Conservation (phyloP, 2,888 invertebrate species). For the Nomada fucata region DNA sequence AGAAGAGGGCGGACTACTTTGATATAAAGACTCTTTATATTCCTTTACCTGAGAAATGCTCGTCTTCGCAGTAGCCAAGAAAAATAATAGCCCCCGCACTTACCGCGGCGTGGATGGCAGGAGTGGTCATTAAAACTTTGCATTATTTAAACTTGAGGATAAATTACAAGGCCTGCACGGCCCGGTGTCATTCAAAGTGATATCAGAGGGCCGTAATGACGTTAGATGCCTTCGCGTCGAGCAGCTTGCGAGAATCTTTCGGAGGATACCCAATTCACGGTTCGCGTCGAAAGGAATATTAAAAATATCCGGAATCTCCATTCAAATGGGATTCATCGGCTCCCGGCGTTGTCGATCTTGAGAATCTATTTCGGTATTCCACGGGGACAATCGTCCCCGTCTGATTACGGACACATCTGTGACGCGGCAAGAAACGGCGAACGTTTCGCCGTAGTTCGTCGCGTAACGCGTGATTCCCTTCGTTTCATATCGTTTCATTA, state of each 20-base stretch:
- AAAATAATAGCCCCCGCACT: constrained; percentile 39
- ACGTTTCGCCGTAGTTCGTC: neutral
- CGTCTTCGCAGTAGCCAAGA: neutral
- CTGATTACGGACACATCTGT: constrained; percentile 1
- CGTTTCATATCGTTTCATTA: constrained; percentile 21
- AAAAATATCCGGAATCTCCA: constrained; percentile 53
- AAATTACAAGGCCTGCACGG: constrained; percentile 60
- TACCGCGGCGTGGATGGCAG: constrained; percentile 44
- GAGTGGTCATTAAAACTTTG: constrained; percentile 72
- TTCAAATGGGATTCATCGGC: constrained; percentile 59
- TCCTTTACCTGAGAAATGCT: neutral
- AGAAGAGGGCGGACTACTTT: neutral
- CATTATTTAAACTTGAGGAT: constrained; percentile 69
- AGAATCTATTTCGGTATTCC: constrained; percentile 42
- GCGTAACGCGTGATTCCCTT: neutral
- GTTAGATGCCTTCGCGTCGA: constrained; percentile 12
- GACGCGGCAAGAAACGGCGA: neutral
- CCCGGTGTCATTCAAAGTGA: constrained; percentile 48
- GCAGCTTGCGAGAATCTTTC: constrained; percentile 2
- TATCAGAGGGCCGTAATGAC: constrained; percentile 32
- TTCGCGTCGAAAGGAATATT: constrained; percentile 29
- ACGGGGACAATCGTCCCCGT: neutral
- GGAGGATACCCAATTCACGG: constrained; percentile 9
- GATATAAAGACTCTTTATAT: neutral
- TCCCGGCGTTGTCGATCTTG: constrained; percentile 15